Conservation (phyloP, 2,888 invertebrate genomes). For the Lithophane socia region DNA sequence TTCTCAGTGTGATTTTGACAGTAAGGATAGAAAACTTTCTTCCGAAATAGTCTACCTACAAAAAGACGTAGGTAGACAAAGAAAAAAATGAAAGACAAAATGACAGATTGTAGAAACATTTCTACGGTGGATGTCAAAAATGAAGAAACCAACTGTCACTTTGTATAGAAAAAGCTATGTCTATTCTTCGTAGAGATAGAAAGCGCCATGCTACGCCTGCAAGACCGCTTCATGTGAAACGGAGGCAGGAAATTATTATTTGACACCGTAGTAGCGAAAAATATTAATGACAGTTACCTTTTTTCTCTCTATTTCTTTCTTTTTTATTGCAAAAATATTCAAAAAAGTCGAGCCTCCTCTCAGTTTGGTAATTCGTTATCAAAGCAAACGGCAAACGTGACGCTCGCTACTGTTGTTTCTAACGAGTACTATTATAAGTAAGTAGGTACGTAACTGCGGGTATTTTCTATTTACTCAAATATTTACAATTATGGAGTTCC, state of each 20-base stretch:
- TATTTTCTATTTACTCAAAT: conserved; percentile 39
- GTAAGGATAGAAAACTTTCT: no score
- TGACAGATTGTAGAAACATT: no score
- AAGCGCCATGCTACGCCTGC: no score
- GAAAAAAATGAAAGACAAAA: no score
- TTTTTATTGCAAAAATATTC: background rate
- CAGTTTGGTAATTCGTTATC: conserved; percentile 9
- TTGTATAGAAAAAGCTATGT: no score
- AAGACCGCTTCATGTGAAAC: background rate
- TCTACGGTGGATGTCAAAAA: no score
- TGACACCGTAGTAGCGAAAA: background rate
- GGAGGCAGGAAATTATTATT: background rate
- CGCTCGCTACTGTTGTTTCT: conserved; percentile 10
- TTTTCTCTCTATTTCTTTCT: background rate
- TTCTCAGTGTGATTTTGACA: no score
- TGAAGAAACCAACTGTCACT: no score
- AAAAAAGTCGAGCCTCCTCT: background rate
- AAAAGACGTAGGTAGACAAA: no score
- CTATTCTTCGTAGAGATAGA: no score
- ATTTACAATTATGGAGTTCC: conserved; percentile 36
- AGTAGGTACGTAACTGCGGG: background rate
- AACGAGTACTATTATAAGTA: background rate
- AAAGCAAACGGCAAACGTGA: background rate
- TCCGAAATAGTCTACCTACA: no score
- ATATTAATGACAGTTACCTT: background rate